Conservation (phyloP, 2,888 invertebrate species). For the Carcina quercana region DNA sequence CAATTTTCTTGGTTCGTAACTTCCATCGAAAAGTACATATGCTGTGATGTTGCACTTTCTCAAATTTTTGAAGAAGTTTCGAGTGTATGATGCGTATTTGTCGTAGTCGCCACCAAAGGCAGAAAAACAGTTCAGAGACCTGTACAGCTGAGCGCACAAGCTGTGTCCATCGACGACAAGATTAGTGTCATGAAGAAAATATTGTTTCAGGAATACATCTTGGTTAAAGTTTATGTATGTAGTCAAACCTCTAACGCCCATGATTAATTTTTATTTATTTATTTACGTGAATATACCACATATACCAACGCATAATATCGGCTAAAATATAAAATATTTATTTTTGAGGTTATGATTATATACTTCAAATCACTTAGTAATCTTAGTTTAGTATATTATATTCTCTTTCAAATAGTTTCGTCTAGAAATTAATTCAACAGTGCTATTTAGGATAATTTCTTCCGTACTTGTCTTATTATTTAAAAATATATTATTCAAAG, state of each 20-base stretch:
- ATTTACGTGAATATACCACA: too few species aligned
- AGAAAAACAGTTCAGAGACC: constrained; percentile 74
- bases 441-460: too few species aligned
- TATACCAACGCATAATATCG: too few species aligned
- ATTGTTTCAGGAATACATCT: constrained; percentile 76
- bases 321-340: too few species aligned
- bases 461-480: too few species aligned
- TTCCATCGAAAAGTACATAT: constrained; percentile 87
- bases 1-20: constrained; percentile 81
- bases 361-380: too few species aligned
- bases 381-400: too few species aligned
- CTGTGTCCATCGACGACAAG: constrained; percentile 89
- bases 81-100: constrained; percentile 77
- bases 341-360: too few species aligned
- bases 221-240: constrained; percentile 82
- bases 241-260: constrained; percentile 92
- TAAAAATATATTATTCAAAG: too few species aligned
- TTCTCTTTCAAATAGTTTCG: too few species aligned
- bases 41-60: constrained; percentile 81
- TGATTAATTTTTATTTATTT: too few species aligned
- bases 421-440: too few species aligned
- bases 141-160: constrained; percentile 81
- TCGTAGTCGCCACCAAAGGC: constrained; percentile 93
- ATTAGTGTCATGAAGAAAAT: constrained; percentile 78
- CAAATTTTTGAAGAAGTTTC: constrained; percentile 80